Conservation (phyloP, 2,113 vertebrate species). For the Laterallus jamaicensis region DNA sequence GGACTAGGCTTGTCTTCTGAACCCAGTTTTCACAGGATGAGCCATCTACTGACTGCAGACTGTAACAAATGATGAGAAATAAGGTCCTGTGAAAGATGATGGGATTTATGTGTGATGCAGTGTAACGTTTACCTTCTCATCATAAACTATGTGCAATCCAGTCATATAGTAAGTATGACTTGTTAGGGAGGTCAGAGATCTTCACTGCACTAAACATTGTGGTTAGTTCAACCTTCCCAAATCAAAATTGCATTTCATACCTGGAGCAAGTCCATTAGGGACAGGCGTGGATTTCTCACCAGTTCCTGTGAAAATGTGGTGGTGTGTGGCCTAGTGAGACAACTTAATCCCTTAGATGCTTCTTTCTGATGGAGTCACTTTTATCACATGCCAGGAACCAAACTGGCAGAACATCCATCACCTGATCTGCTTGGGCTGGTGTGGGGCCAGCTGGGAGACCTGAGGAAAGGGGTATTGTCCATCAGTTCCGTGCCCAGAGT, state of each 20-base stretch:
- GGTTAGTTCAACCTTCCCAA: not conserved
- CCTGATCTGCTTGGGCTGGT: not conserved
- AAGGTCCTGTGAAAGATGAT: not conserved
- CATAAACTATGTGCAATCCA: accelerated
- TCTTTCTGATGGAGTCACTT: not conserved
- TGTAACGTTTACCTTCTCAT: not conserved
- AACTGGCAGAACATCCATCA: not conserved
- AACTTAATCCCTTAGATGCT: not conserved
- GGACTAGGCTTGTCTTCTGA: not conserved
- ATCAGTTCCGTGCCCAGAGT: not conserved
- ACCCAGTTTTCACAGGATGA: not conserved
- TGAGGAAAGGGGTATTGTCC: not conserved
- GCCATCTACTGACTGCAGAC: not conserved
- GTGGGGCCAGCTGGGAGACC: not conserved
- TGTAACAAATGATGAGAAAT: not conserved
- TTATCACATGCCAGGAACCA: not conserved
- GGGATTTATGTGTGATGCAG: not conserved
- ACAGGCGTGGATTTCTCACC: not conserved
- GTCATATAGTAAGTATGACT: not conserved
- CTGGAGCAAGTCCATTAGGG: not conserved
- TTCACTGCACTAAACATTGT: not conserved
- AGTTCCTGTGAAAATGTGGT: not conserved
- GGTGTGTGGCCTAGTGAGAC: not conserved
- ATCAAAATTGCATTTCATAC: not conserved
- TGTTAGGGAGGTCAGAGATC: not conserved